Percentiles rank a stretch among this genome's conserved stretches.
Conservation (phyloP, 2,113 vertebrate species). For the Spilogale gracilis region DNA sequence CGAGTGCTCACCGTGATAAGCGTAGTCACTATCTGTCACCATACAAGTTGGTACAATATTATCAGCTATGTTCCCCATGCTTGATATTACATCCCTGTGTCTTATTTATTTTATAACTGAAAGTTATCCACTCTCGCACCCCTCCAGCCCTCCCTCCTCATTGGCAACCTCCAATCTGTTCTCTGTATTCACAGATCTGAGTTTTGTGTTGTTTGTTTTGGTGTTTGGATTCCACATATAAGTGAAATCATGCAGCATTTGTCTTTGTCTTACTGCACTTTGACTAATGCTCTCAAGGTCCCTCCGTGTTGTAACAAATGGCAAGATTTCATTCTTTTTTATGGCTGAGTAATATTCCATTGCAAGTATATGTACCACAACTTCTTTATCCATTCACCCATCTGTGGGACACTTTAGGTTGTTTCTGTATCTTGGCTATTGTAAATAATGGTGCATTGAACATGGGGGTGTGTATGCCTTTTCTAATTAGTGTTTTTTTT, state of each 20-base stretch:
- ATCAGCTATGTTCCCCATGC: background rate
- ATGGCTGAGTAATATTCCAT: no score
- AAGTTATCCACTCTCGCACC: background rate
- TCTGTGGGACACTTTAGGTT: background rate
- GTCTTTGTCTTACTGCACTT: no score
- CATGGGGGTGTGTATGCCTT: background rate
- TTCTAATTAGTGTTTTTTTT: background rate
- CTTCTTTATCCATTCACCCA: no score
- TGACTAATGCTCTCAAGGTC: no score
- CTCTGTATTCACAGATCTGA: background rate
- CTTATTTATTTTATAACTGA: background rate
- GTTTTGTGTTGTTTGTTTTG: background rate
- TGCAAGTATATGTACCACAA: no score
- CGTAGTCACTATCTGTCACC: background rate
- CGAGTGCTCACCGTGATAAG: background rate
- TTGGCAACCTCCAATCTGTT: background rate
- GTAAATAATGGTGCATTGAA: background rate
- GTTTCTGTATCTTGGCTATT: background rate
- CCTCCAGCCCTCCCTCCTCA: no score
- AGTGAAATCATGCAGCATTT: no score
- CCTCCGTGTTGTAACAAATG: no score
- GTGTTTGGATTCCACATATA: background rate
- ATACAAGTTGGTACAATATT: background rate
- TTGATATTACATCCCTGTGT: background rate
- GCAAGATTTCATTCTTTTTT: no score